Percentiles rank a stretch among this genome's conserved stretches.
These are phyloP conservation scores for Calidris pygmaea DNA, from an alignment of 2,113 vertebrate species.

Conservation along the genomic window DNA sequence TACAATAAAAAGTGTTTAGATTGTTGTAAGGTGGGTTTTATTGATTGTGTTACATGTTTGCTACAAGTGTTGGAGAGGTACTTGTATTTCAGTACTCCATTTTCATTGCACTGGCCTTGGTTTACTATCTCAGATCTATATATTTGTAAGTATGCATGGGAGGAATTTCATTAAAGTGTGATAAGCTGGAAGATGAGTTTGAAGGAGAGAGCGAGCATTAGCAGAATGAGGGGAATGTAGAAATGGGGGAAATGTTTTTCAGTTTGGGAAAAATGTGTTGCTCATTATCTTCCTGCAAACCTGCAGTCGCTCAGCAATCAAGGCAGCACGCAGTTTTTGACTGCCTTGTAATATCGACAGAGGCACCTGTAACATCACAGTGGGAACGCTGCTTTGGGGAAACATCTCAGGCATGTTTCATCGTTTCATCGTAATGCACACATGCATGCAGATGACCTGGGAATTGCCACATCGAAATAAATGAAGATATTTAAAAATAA, in stretches of 20 bases:
- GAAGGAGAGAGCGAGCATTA: constrained; percentile 3
- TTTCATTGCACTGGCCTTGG: constrained; percentile 8
- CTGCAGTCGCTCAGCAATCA: background rate
- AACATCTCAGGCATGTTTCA: background rate
- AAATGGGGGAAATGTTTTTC: background rate
- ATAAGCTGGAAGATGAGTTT: constrained; percentile 20
- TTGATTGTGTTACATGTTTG: constrained; percentile 3
- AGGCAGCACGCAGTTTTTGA: background rate
- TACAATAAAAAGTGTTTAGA: constrained; percentile 3
- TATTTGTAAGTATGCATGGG: constrained; percentile 19
- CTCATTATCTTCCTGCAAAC: background rate
- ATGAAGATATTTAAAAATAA: background rate
- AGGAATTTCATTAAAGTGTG: constrained; percentile 37
- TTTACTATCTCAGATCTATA: background rate
- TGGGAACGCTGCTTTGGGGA: background rate
- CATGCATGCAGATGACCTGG: background rate
- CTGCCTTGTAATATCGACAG: background rate
- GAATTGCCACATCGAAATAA: background rate
- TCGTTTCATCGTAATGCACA: background rate
- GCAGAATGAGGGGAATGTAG: background rate
- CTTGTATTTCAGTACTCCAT: constrained; percentile 21
- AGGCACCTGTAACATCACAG: background rate
- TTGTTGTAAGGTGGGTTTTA: constrained; percentile 1
- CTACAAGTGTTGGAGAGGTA: background rate
- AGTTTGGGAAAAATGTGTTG: background rate